These are phyloP conservation scores for Sander lucioperca DNA, from an alignment of 2,113 vertebrate genomes.

Conservation along the genomic window DNA sequence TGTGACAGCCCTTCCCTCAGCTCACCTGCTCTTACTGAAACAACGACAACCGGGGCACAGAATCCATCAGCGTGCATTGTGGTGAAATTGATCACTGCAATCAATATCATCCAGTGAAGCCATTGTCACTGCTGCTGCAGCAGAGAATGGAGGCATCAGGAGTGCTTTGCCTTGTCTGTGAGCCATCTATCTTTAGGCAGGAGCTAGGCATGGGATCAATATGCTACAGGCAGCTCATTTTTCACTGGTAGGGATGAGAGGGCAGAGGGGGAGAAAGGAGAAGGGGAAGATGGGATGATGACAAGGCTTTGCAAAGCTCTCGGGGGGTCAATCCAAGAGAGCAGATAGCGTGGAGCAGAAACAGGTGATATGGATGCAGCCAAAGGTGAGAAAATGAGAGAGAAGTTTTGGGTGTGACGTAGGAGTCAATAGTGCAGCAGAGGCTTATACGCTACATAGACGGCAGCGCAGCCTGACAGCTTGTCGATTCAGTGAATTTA, in stretches of 20 bases:
- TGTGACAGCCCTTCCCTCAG: slow-evolving; percentile 66
- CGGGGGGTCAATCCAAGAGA: slow-evolving; percentile 32
- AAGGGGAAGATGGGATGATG: slow-evolving; percentile 70
- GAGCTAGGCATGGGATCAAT: slow-evolving; percentile 72
- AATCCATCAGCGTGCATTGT: slow-evolving; percentile 46
- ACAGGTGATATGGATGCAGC: slow-evolving; percentile 41
- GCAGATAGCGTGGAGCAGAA: slow-evolving; percentile 24
- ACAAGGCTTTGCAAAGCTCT: slow-evolving; percentile 54
- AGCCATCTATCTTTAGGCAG: slow-evolving; percentile 77
- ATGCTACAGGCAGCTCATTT: slow-evolving; percentile 75
- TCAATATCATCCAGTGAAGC: slow-evolving; percentile 58
- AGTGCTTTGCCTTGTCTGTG: slow-evolving; percentile 50
- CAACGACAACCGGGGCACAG: slow-evolving; percentile 32
- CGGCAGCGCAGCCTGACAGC: slow-evolving; percentile 69
- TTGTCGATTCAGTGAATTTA: slow-evolving; percentile 82
- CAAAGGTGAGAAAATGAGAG: slow-evolving; percentile 55
- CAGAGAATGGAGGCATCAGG: slow-evolving; percentile 43
- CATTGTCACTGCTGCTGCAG: slow-evolving; percentile 47
- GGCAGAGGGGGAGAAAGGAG: slow-evolving; percentile 2
- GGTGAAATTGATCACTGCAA: slow-evolving; percentile 73
- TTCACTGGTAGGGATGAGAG: slow-evolving; percentile 63
- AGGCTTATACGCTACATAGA: slow-evolving; percentile 56
- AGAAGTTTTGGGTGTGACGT: slow-evolving; percentile 47
- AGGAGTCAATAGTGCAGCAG: slow-evolving; percentile 61
- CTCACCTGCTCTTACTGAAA: slow-evolving; percentile 44